Base-by-base conservation (phyloP, 2,888 invertebrate genomes). In the Phymatocera aterrima region DNA sequence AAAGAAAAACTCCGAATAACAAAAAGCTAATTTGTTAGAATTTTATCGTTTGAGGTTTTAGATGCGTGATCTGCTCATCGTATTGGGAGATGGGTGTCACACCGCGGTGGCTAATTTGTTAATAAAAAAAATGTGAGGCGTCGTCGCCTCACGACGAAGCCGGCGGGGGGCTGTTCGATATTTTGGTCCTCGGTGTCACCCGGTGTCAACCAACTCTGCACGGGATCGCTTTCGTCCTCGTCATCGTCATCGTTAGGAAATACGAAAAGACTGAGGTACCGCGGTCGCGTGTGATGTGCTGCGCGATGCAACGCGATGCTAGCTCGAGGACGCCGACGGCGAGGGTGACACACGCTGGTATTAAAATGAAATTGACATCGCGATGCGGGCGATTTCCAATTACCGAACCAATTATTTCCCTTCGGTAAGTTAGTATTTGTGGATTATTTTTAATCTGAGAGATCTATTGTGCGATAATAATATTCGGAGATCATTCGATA, bases 131-230 rank as follows among this genome's bases (percentile, higher is more conserved):
- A 57, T n/a, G 34, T 15, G 0, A 64, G 61, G 61, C 61, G 34
- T 64, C 61, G 61, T 64, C 61, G 61, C 61, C 68, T 68, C 68
- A 46, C 68, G 68, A 68, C 68, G 68, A 3, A 46, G 68, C 31
- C 68, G 43, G 68, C 68, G 28, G 68, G 40, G 68, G 68, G 43
- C 68, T 68, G 68, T 28, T 68, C 24, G 40, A 43, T 24, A 21
- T 68, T 46, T 21, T 24, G 61, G 37, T n/a, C 43, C 28, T 68
- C 68, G 68, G 68, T 46, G 68, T 68, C 68, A 68, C 68, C 68
- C 68, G 46, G 68, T 68, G 68, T 68, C 68, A 68, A 68, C 68
- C 68, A 46, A 28, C 68, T 68, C 68, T 15, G 24, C 68, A 68
- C 43, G 43, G 46, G 46, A 68, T 15, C 43, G 46, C 15, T 24